Evolutionary conservation across 1,140 invertebrate species (phyloP).

Genomic region (Drosophila sp.): DNA sequence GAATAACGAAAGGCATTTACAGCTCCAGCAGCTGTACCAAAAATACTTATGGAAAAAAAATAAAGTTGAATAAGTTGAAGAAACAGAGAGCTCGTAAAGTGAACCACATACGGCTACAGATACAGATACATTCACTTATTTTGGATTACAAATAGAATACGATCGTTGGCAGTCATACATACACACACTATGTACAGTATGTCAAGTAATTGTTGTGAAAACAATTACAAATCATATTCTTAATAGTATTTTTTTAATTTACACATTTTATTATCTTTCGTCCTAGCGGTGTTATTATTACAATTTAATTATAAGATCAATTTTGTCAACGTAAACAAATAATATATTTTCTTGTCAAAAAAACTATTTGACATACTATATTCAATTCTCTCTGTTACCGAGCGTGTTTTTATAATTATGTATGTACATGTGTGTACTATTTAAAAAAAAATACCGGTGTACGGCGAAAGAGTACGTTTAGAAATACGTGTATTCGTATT

Average conservation of each 20-base stretch:
- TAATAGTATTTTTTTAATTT: too few relatives aligned
- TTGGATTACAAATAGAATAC: slow-evolving; percentile 82
- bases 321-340: too few relatives aligned
- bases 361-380: too few relatives aligned
- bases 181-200: not conserved
- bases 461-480: not conserved
- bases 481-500: not conserved
- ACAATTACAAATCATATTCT: slow-evolving; percentile 3
- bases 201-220: too few relatives aligned
- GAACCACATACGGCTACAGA: slow-evolving; percentile 61
- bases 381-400: not conserved
- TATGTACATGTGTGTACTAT: not conserved
- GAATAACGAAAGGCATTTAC: slow-evolving; percentile 53
- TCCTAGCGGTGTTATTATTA: too few relatives aligned
- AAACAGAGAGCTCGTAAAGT: slow-evolving; percentile 14
- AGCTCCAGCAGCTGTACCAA: slow-evolving; percentile 58
- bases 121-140: slow-evolving; percentile 70
- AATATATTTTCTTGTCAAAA: too few relatives aligned
- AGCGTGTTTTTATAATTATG: not conserved
- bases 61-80: slow-evolving; percentile 32
- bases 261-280: too few relatives aligned
- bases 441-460: not conserved
- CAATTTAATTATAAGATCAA: too few relatives aligned
- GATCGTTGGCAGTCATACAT: slow-evolving; percentile 64
- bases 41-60: slow-evolving; percentile 40